Evolutionary conservation across 2,888 invertebrate species (phyloP).

Genomic region (Lasiommata megera): DNA sequence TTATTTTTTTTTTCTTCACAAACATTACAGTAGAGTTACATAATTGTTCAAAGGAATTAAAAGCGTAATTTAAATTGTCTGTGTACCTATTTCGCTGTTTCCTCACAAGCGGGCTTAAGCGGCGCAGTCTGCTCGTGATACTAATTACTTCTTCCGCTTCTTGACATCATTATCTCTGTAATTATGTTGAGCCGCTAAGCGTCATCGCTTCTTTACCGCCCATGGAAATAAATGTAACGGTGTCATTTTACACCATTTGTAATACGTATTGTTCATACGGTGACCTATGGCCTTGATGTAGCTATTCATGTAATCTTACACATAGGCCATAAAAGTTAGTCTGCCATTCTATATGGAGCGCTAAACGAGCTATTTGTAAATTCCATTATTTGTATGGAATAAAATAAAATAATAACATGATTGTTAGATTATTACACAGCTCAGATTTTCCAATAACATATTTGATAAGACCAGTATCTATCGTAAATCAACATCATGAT

Average conservation of each 20-base stretch:
- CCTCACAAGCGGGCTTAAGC: constrained; percentile 9
- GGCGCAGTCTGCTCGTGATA: constrained; percentile 8
- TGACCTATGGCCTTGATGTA: not conserved
- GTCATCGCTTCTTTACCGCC: constrained; percentile 2
- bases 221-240: not conserved
- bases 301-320: too few relatives aligned
- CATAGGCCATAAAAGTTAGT: too few relatives aligned
- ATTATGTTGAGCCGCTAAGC: constrained; percentile 41
- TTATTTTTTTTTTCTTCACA: too few relatives aligned
- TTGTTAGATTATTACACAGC: too few relatives aligned
- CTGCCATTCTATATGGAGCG: too few relatives aligned
- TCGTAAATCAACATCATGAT: too few relatives aligned
- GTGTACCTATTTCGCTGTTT: constrained; percentile 6
- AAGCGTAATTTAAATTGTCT: constrained; percentile 11
- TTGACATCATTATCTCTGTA: constrained; percentile 72
- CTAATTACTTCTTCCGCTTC: constrained; percentile 76
- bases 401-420: too few relatives aligned
- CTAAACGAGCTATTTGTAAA: too few relatives aligned
- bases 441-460: too few relatives aligned
- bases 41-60: not conserved
- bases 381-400: too few relatives aligned
- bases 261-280: not conserved
- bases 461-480: too few relatives aligned
- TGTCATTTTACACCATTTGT: constrained; percentile 1
- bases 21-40: not conserved